A percentile compares a stretch with the other conserved stretches of the same genome.
phyloP scores from a whole-genome alignment of 2,797 vertebrate genomes.

The Calcarius lapponicus region DNA sequence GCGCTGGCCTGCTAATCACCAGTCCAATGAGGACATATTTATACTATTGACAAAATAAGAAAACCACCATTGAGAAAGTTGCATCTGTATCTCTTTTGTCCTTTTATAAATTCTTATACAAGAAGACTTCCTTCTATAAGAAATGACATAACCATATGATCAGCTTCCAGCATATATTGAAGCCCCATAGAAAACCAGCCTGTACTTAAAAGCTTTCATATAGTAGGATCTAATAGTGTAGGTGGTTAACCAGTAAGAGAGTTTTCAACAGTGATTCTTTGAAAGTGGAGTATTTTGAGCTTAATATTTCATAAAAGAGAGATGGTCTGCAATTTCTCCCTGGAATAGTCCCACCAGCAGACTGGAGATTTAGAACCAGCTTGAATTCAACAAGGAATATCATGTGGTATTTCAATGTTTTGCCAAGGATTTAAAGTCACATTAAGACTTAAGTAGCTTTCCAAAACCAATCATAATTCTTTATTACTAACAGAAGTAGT shows the following conservation, averaged over 20 bases:
- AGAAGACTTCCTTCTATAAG: neutral
- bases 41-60: neutral
- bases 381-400: neutral
- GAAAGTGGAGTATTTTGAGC: neutral
- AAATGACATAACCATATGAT: neutral
- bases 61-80: neutral
- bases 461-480: neutral
- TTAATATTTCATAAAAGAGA: neutral
- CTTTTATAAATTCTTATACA: neutral
- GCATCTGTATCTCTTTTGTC: neutral
- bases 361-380: neutral
- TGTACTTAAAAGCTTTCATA: neutral
- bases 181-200: neutral
- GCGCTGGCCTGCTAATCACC: neutral
- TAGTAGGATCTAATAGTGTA: neutral
- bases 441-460: neutral
- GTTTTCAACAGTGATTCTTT: neutral
- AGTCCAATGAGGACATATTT: neutral
- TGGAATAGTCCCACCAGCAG: neutral
- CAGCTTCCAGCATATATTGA: neutral
- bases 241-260: neutral
- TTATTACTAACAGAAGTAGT: neutral
- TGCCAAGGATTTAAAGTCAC: neutral
- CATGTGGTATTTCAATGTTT: neutral
- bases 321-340: neutral